Conservation (phyloP, 2,888 invertebrate genomes). For the Dicycla oo region DNA sequence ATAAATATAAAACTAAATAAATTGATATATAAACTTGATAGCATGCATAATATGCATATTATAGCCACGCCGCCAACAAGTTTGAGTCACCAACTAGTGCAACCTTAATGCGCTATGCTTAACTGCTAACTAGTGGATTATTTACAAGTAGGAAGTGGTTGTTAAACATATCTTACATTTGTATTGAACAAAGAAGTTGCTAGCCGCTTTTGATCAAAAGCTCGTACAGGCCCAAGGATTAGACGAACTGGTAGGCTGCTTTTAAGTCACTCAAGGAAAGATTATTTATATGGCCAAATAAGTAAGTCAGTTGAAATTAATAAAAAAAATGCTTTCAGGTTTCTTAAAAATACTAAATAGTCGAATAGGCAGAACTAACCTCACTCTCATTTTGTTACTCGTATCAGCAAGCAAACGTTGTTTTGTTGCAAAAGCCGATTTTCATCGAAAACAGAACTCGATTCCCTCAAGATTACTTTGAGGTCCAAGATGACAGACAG, state of each 20-base stretch:
- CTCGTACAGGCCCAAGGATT: background rate
- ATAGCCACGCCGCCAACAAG: too few species aligned
- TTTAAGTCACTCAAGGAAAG: background rate
- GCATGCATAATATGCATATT: too few species aligned
- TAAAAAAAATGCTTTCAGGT: background rate
- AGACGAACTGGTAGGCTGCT: background rate
- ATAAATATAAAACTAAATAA: too few species aligned
- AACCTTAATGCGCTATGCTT: too few species aligned
- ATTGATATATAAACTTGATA: too few species aligned
- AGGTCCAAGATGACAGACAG: conserved; percentile 49
- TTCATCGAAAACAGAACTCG: conserved; percentile 28
- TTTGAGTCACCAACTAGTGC: too few species aligned
- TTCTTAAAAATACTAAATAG: background rate
- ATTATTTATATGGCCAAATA: background rate
- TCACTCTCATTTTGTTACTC: conserved; percentile 4
- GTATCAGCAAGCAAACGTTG: conserved; percentile 19
- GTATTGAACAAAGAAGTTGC: background rate
- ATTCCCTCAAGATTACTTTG: conserved; percentile 34
- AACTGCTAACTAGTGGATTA: background rate
- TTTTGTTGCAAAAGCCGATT: conserved; percentile 28
- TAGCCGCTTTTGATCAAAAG: background rate
- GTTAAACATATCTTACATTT: background rate
- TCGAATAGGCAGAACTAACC: background rate
- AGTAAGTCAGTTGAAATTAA: background rate
- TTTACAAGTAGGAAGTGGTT: background rate